A percentile compares a stretch with the other conserved stretches of the same genome.
Conservation (phyloP, 2,888 invertebrate genomes). For the Sesia apiformis region DNA sequence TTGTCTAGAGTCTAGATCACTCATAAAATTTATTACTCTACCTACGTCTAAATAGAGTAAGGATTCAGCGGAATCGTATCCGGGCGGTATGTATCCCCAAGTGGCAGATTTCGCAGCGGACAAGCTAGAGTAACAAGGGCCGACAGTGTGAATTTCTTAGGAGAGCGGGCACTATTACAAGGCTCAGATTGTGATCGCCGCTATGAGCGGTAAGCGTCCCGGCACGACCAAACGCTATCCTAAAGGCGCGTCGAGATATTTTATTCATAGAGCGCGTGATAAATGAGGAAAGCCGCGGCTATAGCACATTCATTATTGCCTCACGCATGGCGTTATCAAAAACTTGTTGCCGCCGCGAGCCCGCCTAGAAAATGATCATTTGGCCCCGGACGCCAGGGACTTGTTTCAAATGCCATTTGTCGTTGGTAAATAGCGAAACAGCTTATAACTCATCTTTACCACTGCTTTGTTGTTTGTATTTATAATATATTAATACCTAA, state of each 20-base stretch:
- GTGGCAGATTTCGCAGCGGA: conserved; percentile 32
- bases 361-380: conserved; percentile 42
- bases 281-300: conserved; percentile 58
- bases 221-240: conserved; percentile 56
- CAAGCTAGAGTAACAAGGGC: conserved; percentile 28
- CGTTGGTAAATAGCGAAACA: conserved; percentile 49
- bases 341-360: conserved; percentile 59
- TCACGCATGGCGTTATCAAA: conserved; percentile 63
- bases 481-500: conserved; percentile 33
- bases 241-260: conserved; percentile 59
- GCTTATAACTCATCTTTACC: conserved; percentile 48
- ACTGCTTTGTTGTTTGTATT: conserved; percentile 44
- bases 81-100: conserved; percentile 21
- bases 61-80: not conserved
- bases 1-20: not conserved
- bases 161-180: conserved; percentile 46
- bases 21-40: not conserved
- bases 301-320: conserved; percentile 69
- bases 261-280: conserved; percentile 68
- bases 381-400: conserved; percentile 41
- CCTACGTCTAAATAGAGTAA: not conserved
- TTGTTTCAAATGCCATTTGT: conserved; percentile 53
- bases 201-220: conserved; percentile 49
- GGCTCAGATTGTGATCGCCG: conserved; percentile 50
- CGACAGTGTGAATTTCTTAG: conserved; percentile 44